Evolutionary conservation across 1,140 invertebrate genomes (phyloP).

Genomic region (Lethocerus indicus): DNA sequence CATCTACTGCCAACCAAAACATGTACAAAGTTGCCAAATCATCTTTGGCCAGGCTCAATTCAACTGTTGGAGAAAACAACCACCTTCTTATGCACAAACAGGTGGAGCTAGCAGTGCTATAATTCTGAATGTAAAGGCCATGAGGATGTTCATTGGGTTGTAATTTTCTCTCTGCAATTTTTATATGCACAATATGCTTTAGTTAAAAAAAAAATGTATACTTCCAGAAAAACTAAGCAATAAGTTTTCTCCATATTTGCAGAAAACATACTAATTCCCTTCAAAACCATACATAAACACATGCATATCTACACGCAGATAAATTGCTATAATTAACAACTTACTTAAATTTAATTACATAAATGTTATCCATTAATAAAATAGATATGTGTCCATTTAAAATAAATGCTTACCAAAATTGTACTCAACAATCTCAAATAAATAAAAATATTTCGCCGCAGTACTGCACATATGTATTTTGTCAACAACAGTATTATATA

Average conservation of each 20-base stretch:
- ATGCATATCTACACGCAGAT: no score
- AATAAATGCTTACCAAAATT: conserved; percentile 58
- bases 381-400: no score
- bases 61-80: conserved; percentile 69
- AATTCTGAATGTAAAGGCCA: conserved; percentile 97
- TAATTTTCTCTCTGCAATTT: conserved; percentile 80
- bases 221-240: no score
- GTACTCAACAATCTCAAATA: conserved; percentile 97
- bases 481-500: conserved; percentile 76
- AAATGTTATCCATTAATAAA: no score
- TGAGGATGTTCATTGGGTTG: conserved; percentile 89
- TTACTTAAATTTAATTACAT: background rate
- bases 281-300: no score
- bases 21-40: conserved; percentile 49
- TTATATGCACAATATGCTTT: no score
- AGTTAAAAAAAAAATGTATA: no score
- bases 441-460: conserved; percentile 80
- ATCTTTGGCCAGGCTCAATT: conserved; percentile 44
- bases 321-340: no score
- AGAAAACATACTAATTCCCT: no score
- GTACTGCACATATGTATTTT: conserved; percentile 68
- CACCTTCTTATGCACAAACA: conserved; percentile 89
- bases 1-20: conserved; percentile 78
- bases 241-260: no score
- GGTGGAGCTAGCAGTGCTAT: conserved; percentile 92